Evolutionary conservation across 1,140 invertebrate genomes (phyloP), one percentile per base, ranked within the genome.

Genomic region (Drosophila trapezifrons): DNA sequence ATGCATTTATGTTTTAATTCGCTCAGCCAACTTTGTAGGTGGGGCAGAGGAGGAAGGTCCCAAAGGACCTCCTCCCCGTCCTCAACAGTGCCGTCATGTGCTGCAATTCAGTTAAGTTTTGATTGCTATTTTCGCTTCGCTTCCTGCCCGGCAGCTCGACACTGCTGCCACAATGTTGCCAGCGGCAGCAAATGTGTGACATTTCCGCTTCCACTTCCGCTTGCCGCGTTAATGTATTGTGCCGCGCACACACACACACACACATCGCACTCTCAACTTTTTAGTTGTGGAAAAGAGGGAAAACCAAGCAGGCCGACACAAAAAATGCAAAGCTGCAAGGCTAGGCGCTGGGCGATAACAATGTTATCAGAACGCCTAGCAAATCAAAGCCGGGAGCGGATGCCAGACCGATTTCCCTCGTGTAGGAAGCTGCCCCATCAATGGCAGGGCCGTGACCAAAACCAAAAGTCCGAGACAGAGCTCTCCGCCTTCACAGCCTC

Each of bases 71-170:
- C 27, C 45, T 17, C 17, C 47, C 47, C 18, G 47, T 29, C 27
- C 13, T 59, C 40, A 6, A 25, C 10, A 32, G n/a, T 47, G 32
- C 59, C 59, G 58, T 76, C 70, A 82, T 86, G 83, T 78, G 83
- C 79, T 86, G 71, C 83, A 87, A 87, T 87, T 87, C 83, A 87
- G 80, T 87, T 87, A 87, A 87, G 83, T 87, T 87, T 89, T 89
- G 83, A 87, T 87, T 87, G 83, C 83, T 87, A 87, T 87, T 87
- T 87, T 87, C 84, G 83, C 83, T 84, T 89, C 83, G 83, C 84
- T 87, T 89, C 83, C 83, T 89, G 83, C 47, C 73, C 69, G 65
- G 52, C 66, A 60, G 72, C 72, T 58, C 17, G 43, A 25, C 49
- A 15, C 35, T 43, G 46, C 56, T 60, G 63, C 49, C 67, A 89